Evolutionary conservation across 2,888 invertebrate genomes (phyloP), one percentile per base, ranked within the genome.

Genomic region (Tetranychus truncatus): DNA sequence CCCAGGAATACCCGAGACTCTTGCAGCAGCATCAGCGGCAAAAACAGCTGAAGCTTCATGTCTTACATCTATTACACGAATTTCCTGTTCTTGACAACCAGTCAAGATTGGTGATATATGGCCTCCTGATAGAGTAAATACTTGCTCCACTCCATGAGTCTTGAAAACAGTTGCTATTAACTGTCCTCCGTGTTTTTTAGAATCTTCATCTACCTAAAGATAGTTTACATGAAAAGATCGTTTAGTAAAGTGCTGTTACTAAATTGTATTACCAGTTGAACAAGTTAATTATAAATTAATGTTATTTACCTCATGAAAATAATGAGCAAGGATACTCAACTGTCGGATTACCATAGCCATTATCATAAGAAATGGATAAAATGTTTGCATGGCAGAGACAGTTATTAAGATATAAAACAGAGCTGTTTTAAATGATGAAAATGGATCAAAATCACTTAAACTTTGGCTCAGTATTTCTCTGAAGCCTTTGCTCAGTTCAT

Each of bases 91-190:
- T 80, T 87, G 86, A 76, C 85, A 83, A 20, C 85, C 85, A 18
- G 86, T 86, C 65, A 87, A 80, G 77, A 87, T 86, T 1, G 87
- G 87, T 1, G 87, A 87, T 77, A 87, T 86, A 80, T 87, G 87
- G 6, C 87, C 87, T 11, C 87, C 87, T 77, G 84, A 83, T 69
- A 87, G 81, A 0, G 86, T 86, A 80, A 87, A 87, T 11, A 87
- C 80, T 78, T 84, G 82, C 78, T 85, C 82, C 9, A 87, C 84
- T 44, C 84, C 84, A 81, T 87, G 87, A 1, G 83, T 82, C 79
- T 84, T 81, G 18, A 86, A 79, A 18, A 85, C 84, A 77, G 84
- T 81, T 8, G 84, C 85, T 6, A 86, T 85, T 71, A 85, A 80
- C 78, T 85, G 84, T 45, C 85, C 85, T 75, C 85, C 86, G 81